Percentiles rank a stretch among this genome's conserved stretches.
phyloP scores from a whole-genome alignment of 2,888 invertebrate species.

The Didymodactylos carnosus region DNA sequence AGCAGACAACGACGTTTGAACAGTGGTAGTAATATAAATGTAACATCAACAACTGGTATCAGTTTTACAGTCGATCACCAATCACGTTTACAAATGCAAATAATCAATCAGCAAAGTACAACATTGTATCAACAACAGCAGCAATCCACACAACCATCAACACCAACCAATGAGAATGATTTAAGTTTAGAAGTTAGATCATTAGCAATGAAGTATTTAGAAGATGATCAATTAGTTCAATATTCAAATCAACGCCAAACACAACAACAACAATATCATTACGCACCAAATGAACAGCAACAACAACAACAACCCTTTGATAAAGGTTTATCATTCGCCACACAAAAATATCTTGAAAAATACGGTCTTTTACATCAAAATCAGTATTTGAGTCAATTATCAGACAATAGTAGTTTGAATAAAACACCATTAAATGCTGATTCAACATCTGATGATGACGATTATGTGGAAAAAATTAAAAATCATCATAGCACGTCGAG shows the following conservation, averaged over 20 bases:
- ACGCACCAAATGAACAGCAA: not conserved
- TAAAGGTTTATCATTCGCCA: not conserved
- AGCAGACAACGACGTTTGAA: too few relatives aligned
- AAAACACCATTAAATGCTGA: too few relatives aligned
- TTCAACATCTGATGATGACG: too few relatives aligned
- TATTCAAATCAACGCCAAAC: not conserved
- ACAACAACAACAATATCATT: too few relatives aligned
- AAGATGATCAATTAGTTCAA: constrained; percentile 25
- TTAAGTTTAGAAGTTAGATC: constrained; percentile 27
- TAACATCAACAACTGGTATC: not conserved
- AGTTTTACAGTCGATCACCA: not conserved
- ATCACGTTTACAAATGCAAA: not conserved
- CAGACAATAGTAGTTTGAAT: too few relatives aligned
- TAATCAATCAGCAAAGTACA: not conserved
- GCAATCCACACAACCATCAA: not conserved
- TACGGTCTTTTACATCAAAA: not conserved
- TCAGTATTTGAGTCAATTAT: too few relatives aligned
- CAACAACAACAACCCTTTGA: not conserved
- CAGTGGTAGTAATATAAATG: too few relatives aligned
- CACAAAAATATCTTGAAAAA: not conserved
- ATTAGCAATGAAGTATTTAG: constrained; percentile 32
- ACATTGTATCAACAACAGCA: not conserved
- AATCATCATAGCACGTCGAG: too few relatives aligned
- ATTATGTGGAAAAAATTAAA: too few relatives aligned
- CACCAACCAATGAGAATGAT: constrained; percentile 9